phyloP scores from a whole-genome alignment of 2,888 invertebrate genomes.

The Cremastinae sp. region DNA sequence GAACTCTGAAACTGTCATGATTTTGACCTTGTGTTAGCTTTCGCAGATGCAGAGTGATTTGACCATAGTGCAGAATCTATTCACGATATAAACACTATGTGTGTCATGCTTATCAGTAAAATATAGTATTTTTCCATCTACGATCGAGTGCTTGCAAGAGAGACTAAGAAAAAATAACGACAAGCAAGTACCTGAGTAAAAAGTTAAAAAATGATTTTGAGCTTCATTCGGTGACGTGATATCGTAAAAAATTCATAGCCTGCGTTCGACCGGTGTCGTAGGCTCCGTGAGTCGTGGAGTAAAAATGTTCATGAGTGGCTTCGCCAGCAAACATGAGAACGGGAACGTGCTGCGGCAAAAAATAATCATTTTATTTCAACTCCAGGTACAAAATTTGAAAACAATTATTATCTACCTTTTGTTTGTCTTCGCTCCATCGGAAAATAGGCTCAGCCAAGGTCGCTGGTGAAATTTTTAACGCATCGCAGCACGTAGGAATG shows the following conservation, averaged over 20 bases:
- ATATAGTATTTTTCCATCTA: too few relatives aligned
- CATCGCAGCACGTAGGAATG: slow-evolving; percentile 82
- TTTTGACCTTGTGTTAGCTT: too few relatives aligned
- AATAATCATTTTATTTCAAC: slow-evolving; percentile 1
- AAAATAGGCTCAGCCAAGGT: slow-evolving; percentile 80
- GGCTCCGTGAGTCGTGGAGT: slow-evolving; percentile 87
- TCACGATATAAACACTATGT: too few relatives aligned
- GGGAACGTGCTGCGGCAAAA: slow-evolving; percentile 77
- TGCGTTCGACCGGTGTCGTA: slow-evolving; percentile 83
- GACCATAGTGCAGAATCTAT: too few relatives aligned
- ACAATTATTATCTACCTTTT: slow-evolving; percentile 64
- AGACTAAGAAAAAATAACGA: too few relatives aligned
- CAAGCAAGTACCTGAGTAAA: not conserved
- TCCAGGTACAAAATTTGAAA: not conserved
- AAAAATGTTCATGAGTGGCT: slow-evolving; percentile 83
- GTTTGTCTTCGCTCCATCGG: slow-evolving; percentile 66
- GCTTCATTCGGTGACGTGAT: slow-evolving; percentile 63
- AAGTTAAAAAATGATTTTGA: not conserved
- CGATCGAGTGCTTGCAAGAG: too few relatives aligned
- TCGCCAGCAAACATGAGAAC: slow-evolving; percentile 85
- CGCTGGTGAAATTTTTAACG: slow-evolving; percentile 76
- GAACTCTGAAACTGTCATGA: too few relatives aligned
- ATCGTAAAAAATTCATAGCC: slow-evolving; percentile 79
- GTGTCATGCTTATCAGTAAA: too few relatives aligned
- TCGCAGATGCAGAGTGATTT: too few relatives aligned